A percentile compares a stretch with the other conserved stretches of the same genome.
Conservation (phyloP, 2,113 vertebrate species). For the Danionella cerebrum region DNA sequence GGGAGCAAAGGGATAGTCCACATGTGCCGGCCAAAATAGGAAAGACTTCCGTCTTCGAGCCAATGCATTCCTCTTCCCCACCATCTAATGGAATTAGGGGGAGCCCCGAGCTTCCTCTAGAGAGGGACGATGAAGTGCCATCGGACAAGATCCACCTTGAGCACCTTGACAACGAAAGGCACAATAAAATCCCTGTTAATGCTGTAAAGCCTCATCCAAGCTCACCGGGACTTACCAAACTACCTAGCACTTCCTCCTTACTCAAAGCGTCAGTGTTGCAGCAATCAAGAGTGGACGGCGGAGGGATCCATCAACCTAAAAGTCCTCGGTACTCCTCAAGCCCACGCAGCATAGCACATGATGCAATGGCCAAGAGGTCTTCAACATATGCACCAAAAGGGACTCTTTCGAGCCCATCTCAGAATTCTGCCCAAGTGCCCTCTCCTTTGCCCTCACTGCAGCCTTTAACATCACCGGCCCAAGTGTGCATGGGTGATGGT, state of each 20-base stretch:
- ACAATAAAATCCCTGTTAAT: constrained; percentile 85
- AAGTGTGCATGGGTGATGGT: constrained; percentile 63
- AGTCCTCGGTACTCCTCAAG: constrained; percentile 80
- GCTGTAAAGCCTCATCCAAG: constrained; percentile 92
- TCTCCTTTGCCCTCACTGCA: constrained; percentile 57
- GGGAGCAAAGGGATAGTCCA: constrained; percentile 77
- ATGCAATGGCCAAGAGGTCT: constrained; percentile 74
- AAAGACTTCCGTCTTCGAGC: constrained; percentile 71
- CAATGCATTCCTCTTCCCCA: constrained; percentile 64
- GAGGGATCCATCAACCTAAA: constrained; percentile 67
- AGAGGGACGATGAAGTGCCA: constrained; percentile 66
- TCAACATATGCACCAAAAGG: constrained; percentile 77
- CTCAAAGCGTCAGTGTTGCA: constrained; percentile 81
- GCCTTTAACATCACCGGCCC: constrained; percentile 68
- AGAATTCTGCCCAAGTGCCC: constrained; percentile 67
- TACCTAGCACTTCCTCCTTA: constrained; percentile 80
- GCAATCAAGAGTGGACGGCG: constrained; percentile 71
- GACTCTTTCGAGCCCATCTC: constrained; percentile 72
- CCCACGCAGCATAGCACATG: constrained; percentile 74
- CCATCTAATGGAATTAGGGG: constrained; percentile 82
- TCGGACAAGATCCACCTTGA: constrained; percentile 71
- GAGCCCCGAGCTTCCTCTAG: constrained; percentile 75
- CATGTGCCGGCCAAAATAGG: constrained; percentile 77
- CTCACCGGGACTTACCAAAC: constrained; percentile 82
- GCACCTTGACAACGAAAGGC: constrained; percentile 81